These are phyloP conservation scores for Anableps anableps DNA, from an alignment of 2,797 vertebrate species.

Conservation along the genomic window DNA sequence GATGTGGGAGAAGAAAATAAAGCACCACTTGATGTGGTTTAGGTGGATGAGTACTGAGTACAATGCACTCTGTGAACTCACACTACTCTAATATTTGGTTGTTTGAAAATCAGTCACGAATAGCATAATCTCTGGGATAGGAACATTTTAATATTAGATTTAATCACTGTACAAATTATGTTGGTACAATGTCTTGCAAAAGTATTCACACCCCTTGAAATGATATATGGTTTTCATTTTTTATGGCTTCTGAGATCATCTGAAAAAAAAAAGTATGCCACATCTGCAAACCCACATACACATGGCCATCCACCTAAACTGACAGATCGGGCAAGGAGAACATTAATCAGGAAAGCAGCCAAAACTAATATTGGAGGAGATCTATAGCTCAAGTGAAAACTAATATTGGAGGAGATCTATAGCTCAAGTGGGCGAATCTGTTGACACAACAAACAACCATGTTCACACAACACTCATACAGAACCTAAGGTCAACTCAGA, in stretches of 20 bases:
- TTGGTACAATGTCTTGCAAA: background rate
- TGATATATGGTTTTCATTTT: background rate
- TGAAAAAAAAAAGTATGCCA: background rate
- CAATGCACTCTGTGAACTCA: conserved; percentile 63
- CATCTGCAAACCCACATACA: background rate
- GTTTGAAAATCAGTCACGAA: conserved; percentile 14
- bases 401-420: background rate
- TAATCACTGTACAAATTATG: background rate
- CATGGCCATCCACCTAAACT: background rate
- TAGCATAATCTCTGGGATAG: background rate
- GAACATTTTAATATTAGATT: background rate
- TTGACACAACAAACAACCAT: background rate
- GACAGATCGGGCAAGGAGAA: background rate
- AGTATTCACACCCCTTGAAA: background rate
- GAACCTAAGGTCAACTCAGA: background rate
- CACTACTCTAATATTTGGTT: conserved; percentile 14
- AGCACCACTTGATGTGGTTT: conserved; percentile 74
- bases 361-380: background rate
- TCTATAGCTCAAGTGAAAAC: background rate
- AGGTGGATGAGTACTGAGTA: conserved; percentile 35
- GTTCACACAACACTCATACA: background rate
- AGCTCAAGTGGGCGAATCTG: background rate
- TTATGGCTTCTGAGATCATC: background rate
- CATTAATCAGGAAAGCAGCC: background rate
- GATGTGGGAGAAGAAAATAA: conserved; percentile 53